A percentile compares a stretch with the other conserved stretches of the same genome.
Conservation (phyloP, 2,888 invertebrate genomes). For the Mesorhabditis belari region DNA sequence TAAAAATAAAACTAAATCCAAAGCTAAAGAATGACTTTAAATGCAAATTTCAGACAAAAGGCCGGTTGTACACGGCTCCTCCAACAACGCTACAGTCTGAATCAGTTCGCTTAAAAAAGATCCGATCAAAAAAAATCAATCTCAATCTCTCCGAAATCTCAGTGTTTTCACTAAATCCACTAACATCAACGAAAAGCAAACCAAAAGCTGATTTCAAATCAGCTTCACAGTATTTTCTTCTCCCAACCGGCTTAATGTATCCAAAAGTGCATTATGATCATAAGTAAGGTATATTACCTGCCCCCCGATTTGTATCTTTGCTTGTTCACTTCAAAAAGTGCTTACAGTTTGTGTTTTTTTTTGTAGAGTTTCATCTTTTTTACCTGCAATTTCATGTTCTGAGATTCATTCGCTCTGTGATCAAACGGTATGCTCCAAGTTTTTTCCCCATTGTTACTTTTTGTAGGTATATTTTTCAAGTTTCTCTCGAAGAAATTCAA, state of each 20-base stretch:
- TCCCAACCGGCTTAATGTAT: not conserved
- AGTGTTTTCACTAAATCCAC: not conserved
- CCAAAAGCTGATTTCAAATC: not conserved
- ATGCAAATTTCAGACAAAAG: slow-evolving; percentile 29
- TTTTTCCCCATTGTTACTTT: too few relatives aligned
- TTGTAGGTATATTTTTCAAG: too few relatives aligned
- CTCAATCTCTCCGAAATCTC: slow-evolving; percentile 9
- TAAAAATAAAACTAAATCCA: not conserved
- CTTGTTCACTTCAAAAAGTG: too few relatives aligned
- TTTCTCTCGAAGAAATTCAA: too few relatives aligned
- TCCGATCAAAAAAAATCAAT: slow-evolving; percentile 12
- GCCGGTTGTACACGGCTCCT: slow-evolving; percentile 45
- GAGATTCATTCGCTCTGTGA: not conserved
- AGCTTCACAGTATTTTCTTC: not conserved
- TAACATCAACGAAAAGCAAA: not conserved
- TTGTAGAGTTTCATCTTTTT: not conserved
- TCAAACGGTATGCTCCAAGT: too few relatives aligned
- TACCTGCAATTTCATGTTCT: too few relatives aligned
- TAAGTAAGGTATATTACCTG: not conserved
- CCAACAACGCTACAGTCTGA: slow-evolving; percentile 37
- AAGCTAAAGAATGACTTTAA: too few relatives aligned
- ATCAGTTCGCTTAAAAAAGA: slow-evolving; percentile 16
- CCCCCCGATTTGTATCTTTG: too few relatives aligned
- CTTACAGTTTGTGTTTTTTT: too few relatives aligned
- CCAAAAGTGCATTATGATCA: not conserved